phyloP scores from a whole-genome alignment of 2,113 vertebrate species.

The Arenaria interpres region DNA sequence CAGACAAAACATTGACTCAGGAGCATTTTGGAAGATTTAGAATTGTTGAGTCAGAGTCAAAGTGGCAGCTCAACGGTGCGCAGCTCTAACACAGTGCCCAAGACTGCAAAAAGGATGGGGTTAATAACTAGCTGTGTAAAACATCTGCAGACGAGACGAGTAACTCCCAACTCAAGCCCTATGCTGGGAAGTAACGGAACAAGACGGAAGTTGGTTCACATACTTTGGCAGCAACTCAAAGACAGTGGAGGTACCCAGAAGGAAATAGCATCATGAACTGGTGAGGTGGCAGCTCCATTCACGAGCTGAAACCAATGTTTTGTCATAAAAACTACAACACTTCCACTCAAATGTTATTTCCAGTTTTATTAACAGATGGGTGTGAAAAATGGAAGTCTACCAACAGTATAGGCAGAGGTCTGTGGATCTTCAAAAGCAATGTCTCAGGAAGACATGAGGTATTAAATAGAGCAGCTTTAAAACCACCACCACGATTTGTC shows the following conservation, averaged over 20 bases:
- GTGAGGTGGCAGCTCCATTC: not conserved
- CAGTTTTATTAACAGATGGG: not conserved
- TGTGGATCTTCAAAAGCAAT: not conserved
- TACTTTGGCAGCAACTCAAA: not conserved
- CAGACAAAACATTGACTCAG: not conserved
- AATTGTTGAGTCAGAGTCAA: not conserved
- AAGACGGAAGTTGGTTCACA: not conserved
- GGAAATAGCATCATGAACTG: not conserved
- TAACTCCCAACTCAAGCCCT: not conserved
- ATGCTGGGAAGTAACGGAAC: not conserved
- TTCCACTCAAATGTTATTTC: not conserved
- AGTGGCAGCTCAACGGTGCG: not conserved
- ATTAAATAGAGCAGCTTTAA: not conserved
- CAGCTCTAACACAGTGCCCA: not conserved
- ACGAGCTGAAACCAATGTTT: not conserved
- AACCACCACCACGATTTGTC: not conserved
- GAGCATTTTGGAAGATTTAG: not conserved
- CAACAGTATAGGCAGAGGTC: not conserved
- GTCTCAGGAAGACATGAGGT: not conserved
- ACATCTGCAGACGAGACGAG: not conserved
- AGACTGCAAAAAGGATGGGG: not conserved
- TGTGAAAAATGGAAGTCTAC: slow-evolving; percentile 17
- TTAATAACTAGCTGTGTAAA: not conserved
- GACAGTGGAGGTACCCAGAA: not conserved
- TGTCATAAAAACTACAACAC: not conserved